Base-by-base conservation (phyloP, 2,797 vertebrate genomes). In the Mus minutoides region DNA sequence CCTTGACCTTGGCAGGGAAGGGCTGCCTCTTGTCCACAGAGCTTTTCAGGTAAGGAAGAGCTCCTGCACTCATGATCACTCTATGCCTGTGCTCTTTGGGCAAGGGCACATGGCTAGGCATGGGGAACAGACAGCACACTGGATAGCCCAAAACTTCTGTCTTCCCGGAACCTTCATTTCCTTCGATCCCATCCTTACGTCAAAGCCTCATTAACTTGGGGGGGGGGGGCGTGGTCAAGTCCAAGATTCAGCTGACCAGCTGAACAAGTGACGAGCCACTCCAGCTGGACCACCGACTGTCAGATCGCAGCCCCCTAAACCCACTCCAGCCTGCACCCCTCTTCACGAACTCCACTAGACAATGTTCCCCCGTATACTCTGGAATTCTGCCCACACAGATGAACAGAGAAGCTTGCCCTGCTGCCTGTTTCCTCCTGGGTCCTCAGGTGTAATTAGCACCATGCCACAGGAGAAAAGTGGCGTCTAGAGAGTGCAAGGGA, bases 81-180 rank as follows among this genome's bases (percentile, higher is more conserved):
- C 16, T 0, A 7, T 0, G 22, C 60, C 37, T 64, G 58, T 67
- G 54, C 58, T 46, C 54, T 79, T 52, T 13, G 7, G 5, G 40
- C 54, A 58, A 60, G 29, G n/a, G 21, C 24, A 67, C 40, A 40
- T 0, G 24, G 37, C 5, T 26, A 31, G n/a, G 8, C 21, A 21
- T 1, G 34, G 22, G 6, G 24, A 2, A 3, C 22, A 5, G 17
- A 64, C 58, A 43, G 4, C 7, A 5, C 34, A 4, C 19, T 4
- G 0, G 0, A 0, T 40, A 6, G 34, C 16, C 73, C 67, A 4
- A 37, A 14, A 9, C 3, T 9, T 37, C 67, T 3, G 40, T 62
- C 31, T 87, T 87, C 79, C 78, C n/a, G 14, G 34, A 7, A 24
- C 22, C 60, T 49, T 40, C 8, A 6, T 19, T 12, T 54, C n/a